These are phyloP conservation scores for Lycocorax pyrrhopterus DNA, from an alignment of 2,113 vertebrate genomes.

Conservation along the genomic window DNA sequence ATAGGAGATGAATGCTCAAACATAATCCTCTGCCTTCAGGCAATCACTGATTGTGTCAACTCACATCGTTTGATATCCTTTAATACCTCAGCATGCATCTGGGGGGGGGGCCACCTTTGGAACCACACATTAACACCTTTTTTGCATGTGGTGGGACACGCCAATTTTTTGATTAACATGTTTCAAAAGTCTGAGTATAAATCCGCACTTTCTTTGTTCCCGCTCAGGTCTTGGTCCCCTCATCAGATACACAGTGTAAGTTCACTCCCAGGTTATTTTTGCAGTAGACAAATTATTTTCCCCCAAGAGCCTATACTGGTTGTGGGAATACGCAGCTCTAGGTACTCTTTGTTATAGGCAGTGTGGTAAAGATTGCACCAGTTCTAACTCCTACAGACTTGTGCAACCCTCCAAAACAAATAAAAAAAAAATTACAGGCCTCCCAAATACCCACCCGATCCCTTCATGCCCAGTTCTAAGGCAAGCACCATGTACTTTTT, in stretches of 20 bases:
- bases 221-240: neutral
- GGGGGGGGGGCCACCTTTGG: fast-evolving
- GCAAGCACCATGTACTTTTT: neutral
- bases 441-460: neutral
- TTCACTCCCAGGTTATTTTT: neutral
- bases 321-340: neutral
- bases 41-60: neutral
- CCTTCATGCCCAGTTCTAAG: neutral
- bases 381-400: neutral
- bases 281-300: neutral
- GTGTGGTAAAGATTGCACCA: neutral
- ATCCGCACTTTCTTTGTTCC: neutral
- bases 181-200: neutral
- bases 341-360: neutral
- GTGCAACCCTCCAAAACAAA: neutral
- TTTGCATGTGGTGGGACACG: fast-evolving
- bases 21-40: neutral
- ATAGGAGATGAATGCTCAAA: neutral
- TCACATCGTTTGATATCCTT: neutral
- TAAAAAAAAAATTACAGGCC: neutral
- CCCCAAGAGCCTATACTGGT: neutral
- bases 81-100: neutral
- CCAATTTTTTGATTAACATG: fast-evolving
- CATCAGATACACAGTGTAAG: neutral
- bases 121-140: neutral